phyloP scores from a whole-genome alignment of 2,113 vertebrate species.

The Hymenochirus boettgeri region DNA sequence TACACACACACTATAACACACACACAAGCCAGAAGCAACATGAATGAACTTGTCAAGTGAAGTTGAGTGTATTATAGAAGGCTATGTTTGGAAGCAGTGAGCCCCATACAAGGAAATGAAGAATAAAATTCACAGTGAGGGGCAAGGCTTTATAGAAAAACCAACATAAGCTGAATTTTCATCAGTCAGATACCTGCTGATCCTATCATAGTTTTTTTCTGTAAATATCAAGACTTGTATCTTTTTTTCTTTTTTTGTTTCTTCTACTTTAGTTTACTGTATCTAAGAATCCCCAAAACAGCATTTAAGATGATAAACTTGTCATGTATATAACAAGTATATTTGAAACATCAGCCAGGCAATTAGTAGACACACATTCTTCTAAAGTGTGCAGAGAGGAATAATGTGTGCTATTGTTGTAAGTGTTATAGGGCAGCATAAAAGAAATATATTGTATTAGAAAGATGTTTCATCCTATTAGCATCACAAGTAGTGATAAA shows the following conservation, averaged over 20 bases:
- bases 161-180: slow-evolving; percentile 34
- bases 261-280: too few species aligned
- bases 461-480: slow-evolving; percentile 38
- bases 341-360: slow-evolving; percentile 4
- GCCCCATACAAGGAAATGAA: slow-evolving; percentile 35
- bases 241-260: slow-evolving; percentile 8
- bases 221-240: slow-evolving; percentile 22
- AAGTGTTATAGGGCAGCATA: slow-evolving; percentile 28
- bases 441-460: slow-evolving; percentile 37
- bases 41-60: slow-evolving; percentile 41
- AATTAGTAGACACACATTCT: slow-evolving; percentile 28
- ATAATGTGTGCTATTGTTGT: slow-evolving; percentile 24
- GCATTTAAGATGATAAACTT: too few species aligned
- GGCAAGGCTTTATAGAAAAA: slow-evolving; percentile 33
- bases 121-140: slow-evolving; percentile 36
- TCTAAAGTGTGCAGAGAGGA: slow-evolving; percentile 20
- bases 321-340: too few species aligned
- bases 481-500: slow-evolving; percentile 30
- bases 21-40: slow-evolving; percentile 10
- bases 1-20: too few species aligned
- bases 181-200: slow-evolving; percentile 41
- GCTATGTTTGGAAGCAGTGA: slow-evolving; percentile 35
- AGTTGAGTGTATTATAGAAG: slow-evolving; percentile 29
- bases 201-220: slow-evolving; percentile 34
- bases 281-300: too few species aligned